Base-by-base conservation (phyloP, 1,140 invertebrate species). In the Orius laevigatus region DNA sequence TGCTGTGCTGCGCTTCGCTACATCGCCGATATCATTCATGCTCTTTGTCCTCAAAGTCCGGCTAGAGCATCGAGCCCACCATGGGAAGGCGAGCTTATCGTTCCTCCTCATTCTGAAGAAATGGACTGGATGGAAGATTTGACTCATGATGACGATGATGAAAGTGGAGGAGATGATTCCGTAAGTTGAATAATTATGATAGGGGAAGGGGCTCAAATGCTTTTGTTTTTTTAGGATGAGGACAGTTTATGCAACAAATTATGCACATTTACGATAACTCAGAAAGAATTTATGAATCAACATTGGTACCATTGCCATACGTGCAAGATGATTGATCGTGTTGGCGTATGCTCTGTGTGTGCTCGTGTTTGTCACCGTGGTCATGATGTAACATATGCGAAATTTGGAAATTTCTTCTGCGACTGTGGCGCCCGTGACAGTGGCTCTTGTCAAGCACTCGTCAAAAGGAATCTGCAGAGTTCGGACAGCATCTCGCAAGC, bases 201-300 rank as follows among this genome's bases (percentile, higher is more conserved):
- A n/a, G n/a, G n/a, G n/a, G n/a, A n/a, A n/a, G n/a, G n/a, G n/a
- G n/a, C n/a, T n/a, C n/a, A n/a, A n/a, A n/a, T n/a, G n/a, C 15
- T 15, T 12, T 15, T 5, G 3, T 39, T 48, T 49, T 53, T 57
- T 42, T 55, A 80, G 77, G 91, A 96, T 65, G 92, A 97, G 63
- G 92, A 97, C 63, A 88, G 84, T 5, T 68, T 97, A 0, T 84
- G 82, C 54, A 90, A 90, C 60, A 93, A 94, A 65, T 68, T 98
- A 1, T 98, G 94, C 63, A 97, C 93, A 0, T 98, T 93, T 65
- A 95, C 90, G 3, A 76, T 92, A 14, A 98, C 93, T 0, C 86
- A 93, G 59, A 93, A 93, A 63, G 93, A 97, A 64, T 98, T 96
- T 60, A 96, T 95, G 84, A 94, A 93, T 66, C 94, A 98, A 58